A percentile compares a stretch with the other conserved stretches of the same genome.
Conservation (phyloP, 2,888 invertebrate genomes). For the Mylabris sibirica region DNA sequence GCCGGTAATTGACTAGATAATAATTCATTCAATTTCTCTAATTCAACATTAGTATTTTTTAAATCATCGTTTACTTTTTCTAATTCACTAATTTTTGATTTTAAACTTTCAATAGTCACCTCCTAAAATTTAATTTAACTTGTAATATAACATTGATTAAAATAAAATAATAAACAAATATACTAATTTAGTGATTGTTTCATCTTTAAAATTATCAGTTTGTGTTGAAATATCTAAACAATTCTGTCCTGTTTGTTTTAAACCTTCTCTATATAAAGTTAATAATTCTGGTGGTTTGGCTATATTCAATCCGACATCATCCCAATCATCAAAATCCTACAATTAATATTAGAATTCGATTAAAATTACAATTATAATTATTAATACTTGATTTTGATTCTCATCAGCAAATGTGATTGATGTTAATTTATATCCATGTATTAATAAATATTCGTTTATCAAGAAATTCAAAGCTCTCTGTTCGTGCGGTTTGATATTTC, state of each 20-base stretch:
- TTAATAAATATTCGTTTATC: constrained; percentile 83
- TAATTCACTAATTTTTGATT: constrained; percentile 56
- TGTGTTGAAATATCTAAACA: constrained; percentile 59
- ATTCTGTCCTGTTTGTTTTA: constrained; percentile 62
- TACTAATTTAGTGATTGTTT: constrained; percentile 10
- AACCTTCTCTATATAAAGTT: constrained; percentile 70
- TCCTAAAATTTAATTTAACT: constrained; percentile 21
- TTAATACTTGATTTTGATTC: constrained; percentile 80
- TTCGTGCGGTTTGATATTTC: constrained; percentile 79
- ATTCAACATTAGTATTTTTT: constrained; percentile 55
- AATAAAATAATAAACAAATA: neutral
- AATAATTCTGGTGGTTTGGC: constrained; percentile 80
- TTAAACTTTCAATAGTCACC: constrained; percentile 42
- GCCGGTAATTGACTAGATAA: constrained; percentile 40
- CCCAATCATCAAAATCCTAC: constrained; percentile 90
- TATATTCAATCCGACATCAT: constrained; percentile 88
- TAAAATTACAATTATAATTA: constrained; percentile 16
- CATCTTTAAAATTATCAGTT: constrained; percentile 57
- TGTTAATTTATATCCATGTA: constrained; percentile 83
- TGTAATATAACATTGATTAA: constrained; percentile 1
- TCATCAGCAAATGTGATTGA: constrained; percentile 92
- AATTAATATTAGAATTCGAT: constrained; percentile 34
- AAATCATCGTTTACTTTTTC: constrained; percentile 56
- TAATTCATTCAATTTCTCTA: constrained; percentile 54
- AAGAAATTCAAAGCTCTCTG: constrained; percentile 84